Evolutionary conservation across 2,113 vertebrate species (phyloP).

Genomic region (Pelodiscus sinensis): DNA sequence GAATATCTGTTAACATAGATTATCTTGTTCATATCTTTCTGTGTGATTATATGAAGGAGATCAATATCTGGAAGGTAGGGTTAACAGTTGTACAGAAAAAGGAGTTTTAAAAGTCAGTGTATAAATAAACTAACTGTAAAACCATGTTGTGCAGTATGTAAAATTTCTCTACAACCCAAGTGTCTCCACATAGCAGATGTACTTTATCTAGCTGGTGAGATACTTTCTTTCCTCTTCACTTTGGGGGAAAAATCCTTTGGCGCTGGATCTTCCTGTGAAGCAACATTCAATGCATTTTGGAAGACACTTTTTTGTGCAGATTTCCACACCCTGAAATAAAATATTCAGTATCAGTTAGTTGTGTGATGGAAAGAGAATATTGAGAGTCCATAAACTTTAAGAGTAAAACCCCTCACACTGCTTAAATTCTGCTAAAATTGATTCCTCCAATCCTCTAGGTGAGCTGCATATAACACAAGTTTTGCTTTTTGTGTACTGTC

Average conservation of each 20-base stretch:
- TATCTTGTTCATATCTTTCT: too few species aligned
- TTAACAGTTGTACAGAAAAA: background rate
- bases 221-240: background rate
- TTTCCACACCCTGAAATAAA: background rate
- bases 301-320: background rate
- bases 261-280: accelerated
- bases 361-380: background rate
- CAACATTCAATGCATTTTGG: background rate
- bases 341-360: background rate
- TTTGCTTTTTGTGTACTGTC: background rate
- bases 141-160: background rate
- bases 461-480: background rate
- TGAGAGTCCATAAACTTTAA: background rate
- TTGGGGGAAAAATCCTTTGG: too few species aligned
- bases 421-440: background rate
- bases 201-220: background rate
- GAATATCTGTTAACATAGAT: background rate
- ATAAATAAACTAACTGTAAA: background rate
- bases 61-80: background rate
- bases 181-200: background rate
- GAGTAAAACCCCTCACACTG: background rate
- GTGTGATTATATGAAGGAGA: background rate
- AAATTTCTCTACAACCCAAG: background rate
- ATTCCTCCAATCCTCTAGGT: accelerated
- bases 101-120: background rate